Evolutionary conservation across 2,113 vertebrate species (phyloP).

Genomic region (Piaya cayana): DNA sequence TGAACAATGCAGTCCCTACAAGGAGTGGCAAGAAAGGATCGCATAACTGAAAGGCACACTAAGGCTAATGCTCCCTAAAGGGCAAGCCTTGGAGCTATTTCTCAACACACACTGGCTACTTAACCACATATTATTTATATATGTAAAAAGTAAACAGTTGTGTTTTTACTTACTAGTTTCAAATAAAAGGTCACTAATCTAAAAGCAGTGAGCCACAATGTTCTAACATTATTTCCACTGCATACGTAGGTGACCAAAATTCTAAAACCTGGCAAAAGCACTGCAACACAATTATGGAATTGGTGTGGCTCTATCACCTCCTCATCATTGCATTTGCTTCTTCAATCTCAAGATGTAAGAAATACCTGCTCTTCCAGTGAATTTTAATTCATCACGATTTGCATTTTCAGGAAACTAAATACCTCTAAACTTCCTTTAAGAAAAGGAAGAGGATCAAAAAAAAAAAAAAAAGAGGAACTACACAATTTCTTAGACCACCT

Average conservation of each 20-base stretch:
- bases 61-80: neutral
- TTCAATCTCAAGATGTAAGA: neutral
- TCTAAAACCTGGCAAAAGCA: neutral
- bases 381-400: neutral
- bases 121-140: neutral
- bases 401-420: neutral
- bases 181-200: neutral
- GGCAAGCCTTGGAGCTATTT: neutral
- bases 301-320: neutral
- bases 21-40: neutral
- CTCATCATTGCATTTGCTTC: neutral
- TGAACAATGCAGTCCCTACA: neutral
- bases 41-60: neutral
- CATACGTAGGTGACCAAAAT: neutral
- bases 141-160: neutral
- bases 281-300: neutral
- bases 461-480: neutral
- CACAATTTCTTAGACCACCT: neutral
- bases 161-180: neutral
- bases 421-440: neutral
- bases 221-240: neutral
- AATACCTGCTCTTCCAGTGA: neutral
- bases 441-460: neutral
- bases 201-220: neutral
- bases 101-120: fast-evolving